Evolutionary conservation across 1,140 invertebrate genomes (phyloP).

Genomic region (Anoplolepis gracilipes): DNA sequence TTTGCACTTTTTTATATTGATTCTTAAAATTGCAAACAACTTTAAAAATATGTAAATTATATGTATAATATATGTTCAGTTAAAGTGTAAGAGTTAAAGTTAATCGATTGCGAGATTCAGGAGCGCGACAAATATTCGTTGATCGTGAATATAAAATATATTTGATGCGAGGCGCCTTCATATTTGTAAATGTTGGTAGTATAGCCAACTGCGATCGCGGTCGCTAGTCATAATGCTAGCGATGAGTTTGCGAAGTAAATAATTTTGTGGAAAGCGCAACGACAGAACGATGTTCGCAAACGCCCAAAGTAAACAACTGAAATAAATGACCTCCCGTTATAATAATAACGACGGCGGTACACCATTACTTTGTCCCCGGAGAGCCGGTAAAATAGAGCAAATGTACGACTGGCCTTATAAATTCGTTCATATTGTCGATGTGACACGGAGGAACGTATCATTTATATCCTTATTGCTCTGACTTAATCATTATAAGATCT

Average conservation of each 20-base stretch:
- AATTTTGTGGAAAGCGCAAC: conserved; percentile 58
- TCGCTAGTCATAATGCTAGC: conserved; percentile 58
- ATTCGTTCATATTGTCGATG: conserved; percentile 39
- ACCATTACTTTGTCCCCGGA: conserved; percentile 51
- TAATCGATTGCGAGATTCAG: background rate
- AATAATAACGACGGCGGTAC: conserved; percentile 66
- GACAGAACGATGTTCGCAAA: conserved; percentile 62
- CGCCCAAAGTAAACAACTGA: conserved; percentile 72
- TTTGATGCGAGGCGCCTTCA: background rate
- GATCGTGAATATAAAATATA: conserved; percentile 3
- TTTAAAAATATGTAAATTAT: background rate
- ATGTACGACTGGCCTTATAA: conserved; percentile 20
- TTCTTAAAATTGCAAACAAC: background rate
- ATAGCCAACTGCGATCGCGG: background rate
- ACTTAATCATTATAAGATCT: conserved; percentile 36
- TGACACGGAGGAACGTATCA: conserved; percentile 20
- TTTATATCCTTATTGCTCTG: conserved; percentile 26
- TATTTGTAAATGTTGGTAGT: background rate
- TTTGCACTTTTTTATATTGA: background rate
- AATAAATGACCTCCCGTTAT: conserved; percentile 73
- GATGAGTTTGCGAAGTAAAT: conserved; percentile 53
- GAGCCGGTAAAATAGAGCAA: conserved; percentile 49
- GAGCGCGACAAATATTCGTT: background rate
- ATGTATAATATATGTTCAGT: background rate
- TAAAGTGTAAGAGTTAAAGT: background rate